Percentiles rank a stretch among this genome's conserved stretches.
These are phyloP conservation scores for Passer domesticus DNA, from an alignment of 2,113 vertebrate genomes.

Conservation along the genomic window DNA sequence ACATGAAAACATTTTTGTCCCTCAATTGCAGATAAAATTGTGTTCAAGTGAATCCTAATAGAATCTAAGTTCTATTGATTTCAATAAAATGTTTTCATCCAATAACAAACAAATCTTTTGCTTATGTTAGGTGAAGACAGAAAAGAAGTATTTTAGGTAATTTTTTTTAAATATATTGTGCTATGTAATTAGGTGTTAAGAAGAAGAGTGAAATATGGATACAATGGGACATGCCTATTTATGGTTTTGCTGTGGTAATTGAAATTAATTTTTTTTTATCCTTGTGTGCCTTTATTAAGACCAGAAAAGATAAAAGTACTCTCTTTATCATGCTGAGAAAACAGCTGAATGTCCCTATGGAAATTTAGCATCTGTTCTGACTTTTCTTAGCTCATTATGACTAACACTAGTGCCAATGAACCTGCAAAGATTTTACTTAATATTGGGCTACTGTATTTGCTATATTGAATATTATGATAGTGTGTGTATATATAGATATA, in stretches of 20 bases:
- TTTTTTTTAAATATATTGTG: not conserved
- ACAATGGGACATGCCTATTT: fast-evolving
- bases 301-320: not conserved
- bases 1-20: not conserved
- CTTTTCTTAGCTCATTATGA: not conserved
- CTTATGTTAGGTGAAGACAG: not conserved
- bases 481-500: fast-evolving
- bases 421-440: not conserved
- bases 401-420: not conserved
- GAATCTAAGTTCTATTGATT: not conserved
- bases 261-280: not conserved
- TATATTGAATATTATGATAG: not conserved
- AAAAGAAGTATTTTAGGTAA: not conserved
- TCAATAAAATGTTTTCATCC: not conserved
- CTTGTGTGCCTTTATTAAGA: not conserved
- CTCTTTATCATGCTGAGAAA: not conserved
- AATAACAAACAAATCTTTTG: not conserved
- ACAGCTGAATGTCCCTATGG: not conserved
- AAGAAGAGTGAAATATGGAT: not conserved
- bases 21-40: not conserved
- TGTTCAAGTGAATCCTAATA: not conserved
- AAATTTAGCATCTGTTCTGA: not conserved
- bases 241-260: not conserved
- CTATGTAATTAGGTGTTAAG: not conserved
- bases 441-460: not conserved